Base-by-base conservation (phyloP, 2,797 vertebrate species). In the Yasuhikotakia modesta region DNA sequence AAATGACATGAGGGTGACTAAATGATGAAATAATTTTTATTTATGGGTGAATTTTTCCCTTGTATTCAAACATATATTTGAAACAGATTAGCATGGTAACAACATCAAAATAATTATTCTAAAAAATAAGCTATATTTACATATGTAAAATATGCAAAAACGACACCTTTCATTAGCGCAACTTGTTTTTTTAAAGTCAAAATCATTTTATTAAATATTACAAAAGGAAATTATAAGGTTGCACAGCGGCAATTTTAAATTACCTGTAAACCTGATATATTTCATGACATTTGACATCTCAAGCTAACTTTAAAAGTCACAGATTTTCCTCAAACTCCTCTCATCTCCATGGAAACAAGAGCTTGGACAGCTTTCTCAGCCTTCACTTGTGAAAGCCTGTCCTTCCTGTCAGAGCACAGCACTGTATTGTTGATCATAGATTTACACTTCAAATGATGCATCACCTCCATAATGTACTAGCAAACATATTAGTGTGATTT, bases 261-360 rank as follows among this genome's bases (percentile, higher is more conserved):
- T 78, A 70, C 76, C 65, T 70, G 48, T 43, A 52, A 52, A 63
- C 70, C 66, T 17, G 35, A 60, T 32, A 64, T 70, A 30, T 46
- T 78, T 16, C 2, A 3, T 64, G 61, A 70, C 65, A 60, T 82
- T 52, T 78, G 76, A 74, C 80, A 63, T 63, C 50, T 79, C 76
- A 72, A 76, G 76, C 66, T 70, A 82, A 81, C 73, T 81, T 79
- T 77, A 78, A 84, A 78, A 84, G 70, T 82, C 69, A 45, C 72
- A 58, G 43, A 45, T 27, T 69, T 43, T 17, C 4, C 4, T 70
- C 22, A 17, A 77, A 72, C 72, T 79, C 57, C 35, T 46, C 67
- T 71, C 35, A 74, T 84, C 83, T 67, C 80, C 83, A 80, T 84
- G 83, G 80, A 82, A 84, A 84, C 83, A 84, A 79, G 64, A 55